Percentiles rank a stretch among this genome's conserved stretches.
phyloP scores from a whole-genome alignment of 2,888 invertebrate genomes.

The Taenaris catops region DNA sequence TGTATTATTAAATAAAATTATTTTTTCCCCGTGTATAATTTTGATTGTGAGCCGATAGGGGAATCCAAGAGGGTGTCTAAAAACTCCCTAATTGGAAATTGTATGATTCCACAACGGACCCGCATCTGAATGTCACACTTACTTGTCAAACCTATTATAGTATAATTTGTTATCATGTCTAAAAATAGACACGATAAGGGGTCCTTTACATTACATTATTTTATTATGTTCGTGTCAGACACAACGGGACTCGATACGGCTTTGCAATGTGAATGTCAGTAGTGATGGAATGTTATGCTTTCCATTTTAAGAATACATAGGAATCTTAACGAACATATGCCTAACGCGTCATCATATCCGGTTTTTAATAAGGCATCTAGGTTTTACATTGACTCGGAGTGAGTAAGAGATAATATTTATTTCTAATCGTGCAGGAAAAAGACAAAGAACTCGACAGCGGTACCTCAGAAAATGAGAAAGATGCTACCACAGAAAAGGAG shows the following conservation, averaged over 20 bases:
- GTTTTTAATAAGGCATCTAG: slow-evolving; percentile 1
- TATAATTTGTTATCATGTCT: slow-evolving; percentile 15
- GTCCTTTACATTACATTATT: slow-evolving; percentile 11
- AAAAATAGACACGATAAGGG: slow-evolving; percentile 15
- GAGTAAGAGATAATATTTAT: neutral
- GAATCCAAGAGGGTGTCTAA: slow-evolving; percentile 13
- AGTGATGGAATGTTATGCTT: slow-evolving; percentile 6
- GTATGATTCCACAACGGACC: slow-evolving; percentile 13
- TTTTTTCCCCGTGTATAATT: no score
- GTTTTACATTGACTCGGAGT: neutral
- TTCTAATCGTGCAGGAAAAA: slow-evolving; percentile 73
- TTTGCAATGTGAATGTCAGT: slow-evolving; percentile 2
- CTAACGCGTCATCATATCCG: slow-evolving; percentile 9
- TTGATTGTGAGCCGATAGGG: no score
- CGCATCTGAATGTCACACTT: slow-evolving; percentile 16
- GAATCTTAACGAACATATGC: slow-evolving; percentile 16
- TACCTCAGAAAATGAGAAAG: slow-evolving; percentile 83
- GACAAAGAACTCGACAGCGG: slow-evolving; percentile 77
- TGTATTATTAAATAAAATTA: no score
- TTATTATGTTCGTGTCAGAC: slow-evolving; percentile 4
- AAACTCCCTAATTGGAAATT: slow-evolving; percentile 11
- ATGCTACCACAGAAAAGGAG: slow-evolving; percentile 83
- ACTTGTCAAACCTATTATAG: slow-evolving; percentile 10
- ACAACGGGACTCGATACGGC: no score
- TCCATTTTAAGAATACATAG: slow-evolving; percentile 10